Conservation (phyloP, 2,888 invertebrate genomes). For the Atethmia centrago region DNA sequence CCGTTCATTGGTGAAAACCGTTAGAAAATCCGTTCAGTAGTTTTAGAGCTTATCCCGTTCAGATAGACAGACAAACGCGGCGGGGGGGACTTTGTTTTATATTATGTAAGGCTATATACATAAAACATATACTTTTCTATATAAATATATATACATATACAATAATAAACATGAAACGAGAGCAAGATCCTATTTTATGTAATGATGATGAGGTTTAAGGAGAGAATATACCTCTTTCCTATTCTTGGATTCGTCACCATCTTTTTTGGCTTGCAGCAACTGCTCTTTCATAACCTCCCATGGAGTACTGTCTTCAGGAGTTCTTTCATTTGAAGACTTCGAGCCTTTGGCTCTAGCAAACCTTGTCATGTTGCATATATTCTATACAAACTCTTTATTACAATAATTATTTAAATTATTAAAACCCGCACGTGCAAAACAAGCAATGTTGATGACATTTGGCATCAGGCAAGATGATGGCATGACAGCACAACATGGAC, state of each 20-base stretch:
- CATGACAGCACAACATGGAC: not conserved
- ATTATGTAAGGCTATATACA: too few relatives aligned
- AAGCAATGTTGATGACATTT: not conserved
- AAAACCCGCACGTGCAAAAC: conserved; percentile 11
- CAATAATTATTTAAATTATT: not conserved
- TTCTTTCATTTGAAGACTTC: conserved; percentile 93
- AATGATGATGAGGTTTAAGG: too few relatives aligned
- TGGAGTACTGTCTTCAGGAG: conserved; percentile 93
- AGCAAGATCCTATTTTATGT: too few relatives aligned
- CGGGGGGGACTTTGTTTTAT: too few relatives aligned
- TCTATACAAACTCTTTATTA: not conserved
- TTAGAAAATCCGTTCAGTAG: too few relatives aligned
- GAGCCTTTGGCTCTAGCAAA: conserved; percentile 94
- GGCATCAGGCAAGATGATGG: not conserved
- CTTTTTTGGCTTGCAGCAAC: conserved; percentile 87
- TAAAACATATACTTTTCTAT: too few relatives aligned
- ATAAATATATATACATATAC: too few relatives aligned
- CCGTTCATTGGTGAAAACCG: too few relatives aligned
- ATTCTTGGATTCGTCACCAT: conserved; percentile 83
- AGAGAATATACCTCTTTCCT: conserved; percentile 82
- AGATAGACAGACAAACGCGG: too few relatives aligned
- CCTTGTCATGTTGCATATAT: conserved; percentile 91
- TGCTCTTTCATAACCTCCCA: conserved; percentile 94
- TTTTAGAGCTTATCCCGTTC: too few relatives aligned
- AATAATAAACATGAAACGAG: too few relatives aligned